Percentiles rank a stretch among this genome's conserved stretches.
Evolutionary conservation across 1,140 invertebrate genomes (phyloP).

Genomic region (Megathymus violae): DNA sequence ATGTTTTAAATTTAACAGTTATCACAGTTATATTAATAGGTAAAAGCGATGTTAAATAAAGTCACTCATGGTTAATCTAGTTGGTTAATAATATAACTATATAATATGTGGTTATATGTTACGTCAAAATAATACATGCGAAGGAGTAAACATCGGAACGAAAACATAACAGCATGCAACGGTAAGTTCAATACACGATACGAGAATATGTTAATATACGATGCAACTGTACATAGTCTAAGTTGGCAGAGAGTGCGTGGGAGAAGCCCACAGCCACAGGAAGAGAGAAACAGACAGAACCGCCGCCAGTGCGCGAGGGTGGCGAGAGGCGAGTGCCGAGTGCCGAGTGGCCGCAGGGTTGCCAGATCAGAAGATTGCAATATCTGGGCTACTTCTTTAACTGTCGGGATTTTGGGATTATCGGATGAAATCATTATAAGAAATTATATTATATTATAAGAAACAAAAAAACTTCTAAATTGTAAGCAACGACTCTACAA

Average conservation of each 20-base stretch:
- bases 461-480: too few relatives aligned
- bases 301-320: conserved; percentile 75
- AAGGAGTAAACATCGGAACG: conserved; percentile 20
- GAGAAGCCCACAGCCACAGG: conserved; percentile 80
- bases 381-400: too few relatives aligned
- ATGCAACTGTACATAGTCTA: conserved; percentile 43
- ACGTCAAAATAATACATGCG: conserved; percentile 22
- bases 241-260: conserved; percentile 70
- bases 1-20: not conserved
- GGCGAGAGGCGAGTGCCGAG: conserved; percentile 37
- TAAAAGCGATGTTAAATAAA: conserved; percentile 29
- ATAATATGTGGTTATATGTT: conserved; percentile 22
- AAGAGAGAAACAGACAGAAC: conserved; percentile 84
- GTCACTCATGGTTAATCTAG: conserved; percentile 16
- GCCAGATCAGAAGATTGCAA: not conserved
- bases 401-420: too few relatives aligned
- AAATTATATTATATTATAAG: too few relatives aligned
- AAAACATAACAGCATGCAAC: conserved; percentile 24
- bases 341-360: not conserved
- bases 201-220: conserved; percentile 42
- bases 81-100: conserved; percentile 12
- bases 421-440: too few relatives aligned
- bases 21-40: not conserved
- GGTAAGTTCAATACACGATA: conserved; percentile 25
- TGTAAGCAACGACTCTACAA: too few relatives aligned